A percentile compares a stretch with the other conserved stretches of the same genome.
Conservation (phyloP, 2,888 invertebrate species). For the Amblyjoppa fuscipennis region DNA sequence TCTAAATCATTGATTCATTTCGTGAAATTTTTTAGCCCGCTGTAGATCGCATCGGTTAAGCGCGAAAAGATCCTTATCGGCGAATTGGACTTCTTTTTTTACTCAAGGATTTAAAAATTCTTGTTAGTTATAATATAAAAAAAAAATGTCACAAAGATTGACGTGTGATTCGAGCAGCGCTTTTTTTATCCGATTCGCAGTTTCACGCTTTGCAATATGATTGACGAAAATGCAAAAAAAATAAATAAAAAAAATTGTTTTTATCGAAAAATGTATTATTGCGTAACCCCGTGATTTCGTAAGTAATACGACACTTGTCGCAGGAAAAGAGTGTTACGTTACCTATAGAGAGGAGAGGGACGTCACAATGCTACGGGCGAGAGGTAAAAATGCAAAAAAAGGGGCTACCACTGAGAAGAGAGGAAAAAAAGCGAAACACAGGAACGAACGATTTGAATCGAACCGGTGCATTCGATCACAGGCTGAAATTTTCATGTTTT, state of each 20-base stretch:
- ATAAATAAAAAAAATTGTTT: conserved; percentile 33
- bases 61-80: conserved; percentile 22
- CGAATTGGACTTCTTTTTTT: neutral
- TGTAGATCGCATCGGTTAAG: neutral
- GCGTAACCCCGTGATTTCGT: conserved; percentile 75
- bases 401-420: conserved; percentile 40
- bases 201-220: conserved; percentile 14
- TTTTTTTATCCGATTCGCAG: conserved; percentile 5
- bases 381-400: conserved; percentile 61
- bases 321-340: conserved; percentile 68
- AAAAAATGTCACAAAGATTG: conserved; percentile 1
- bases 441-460: conserved; percentile 80
- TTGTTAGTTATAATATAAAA: too few species aligned
- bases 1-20: neutral
- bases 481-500: conserved; percentile 57
- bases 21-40: neutral
- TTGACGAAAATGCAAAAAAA: conserved; percentile 35
- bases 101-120: neutral
- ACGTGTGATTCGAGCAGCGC: conserved; percentile 45
- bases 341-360: conserved; percentile 75
- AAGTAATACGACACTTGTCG: conserved; percentile 78
- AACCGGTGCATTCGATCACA: conserved; percentile 72
- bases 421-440: conserved; percentile 66
- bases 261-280: conserved; percentile 57
- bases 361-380: conserved; percentile 53